Evolutionary conservation across 2,797 vertebrate genomes (phyloP).

Genomic region (Platyrinchus mystaceus): DNA sequence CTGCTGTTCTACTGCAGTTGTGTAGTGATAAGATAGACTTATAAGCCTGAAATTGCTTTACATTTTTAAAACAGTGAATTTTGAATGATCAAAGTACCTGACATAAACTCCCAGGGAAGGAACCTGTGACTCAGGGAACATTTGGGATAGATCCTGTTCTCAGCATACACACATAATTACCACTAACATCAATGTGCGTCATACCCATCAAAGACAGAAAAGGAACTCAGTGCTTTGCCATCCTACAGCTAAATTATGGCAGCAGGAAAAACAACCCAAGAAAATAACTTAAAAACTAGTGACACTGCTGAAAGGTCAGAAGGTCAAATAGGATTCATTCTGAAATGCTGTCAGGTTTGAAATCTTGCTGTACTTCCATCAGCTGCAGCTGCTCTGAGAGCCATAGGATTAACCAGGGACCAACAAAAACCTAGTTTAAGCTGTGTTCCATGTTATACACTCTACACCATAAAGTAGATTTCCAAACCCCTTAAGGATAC

Average conservation of each 20-base stretch:
- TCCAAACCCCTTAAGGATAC: neutral
- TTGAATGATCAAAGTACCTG: neutral
- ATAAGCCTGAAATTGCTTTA: neutral
- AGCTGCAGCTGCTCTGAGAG: neutral
- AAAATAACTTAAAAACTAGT: neutral
- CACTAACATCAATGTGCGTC: fast-evolving
- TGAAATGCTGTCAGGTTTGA: neutral
- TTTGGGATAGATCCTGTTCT: neutral
- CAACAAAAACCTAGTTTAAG: neutral
- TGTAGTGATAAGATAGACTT: neutral
- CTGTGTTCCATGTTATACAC: neutral
- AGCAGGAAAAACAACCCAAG: neutral
- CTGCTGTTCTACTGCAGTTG: neutral
- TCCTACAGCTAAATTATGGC: neutral
- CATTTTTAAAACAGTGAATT: neutral
- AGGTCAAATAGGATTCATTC: neutral
- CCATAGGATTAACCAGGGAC: neutral
- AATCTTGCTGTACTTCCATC: neutral
- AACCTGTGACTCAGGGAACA: neutral
- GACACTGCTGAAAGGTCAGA: neutral
- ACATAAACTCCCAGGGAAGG: neutral
- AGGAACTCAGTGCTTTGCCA: neutral
- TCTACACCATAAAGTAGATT: neutral
- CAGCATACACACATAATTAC: neutral
- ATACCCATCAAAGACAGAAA: neutral